Percentiles rank a stretch among this genome's conserved stretches.
These are phyloP conservation scores for Eutolmus rufibarbis DNA, from an alignment of 2,888 invertebrate genomes.

Conservation along the genomic window DNA sequence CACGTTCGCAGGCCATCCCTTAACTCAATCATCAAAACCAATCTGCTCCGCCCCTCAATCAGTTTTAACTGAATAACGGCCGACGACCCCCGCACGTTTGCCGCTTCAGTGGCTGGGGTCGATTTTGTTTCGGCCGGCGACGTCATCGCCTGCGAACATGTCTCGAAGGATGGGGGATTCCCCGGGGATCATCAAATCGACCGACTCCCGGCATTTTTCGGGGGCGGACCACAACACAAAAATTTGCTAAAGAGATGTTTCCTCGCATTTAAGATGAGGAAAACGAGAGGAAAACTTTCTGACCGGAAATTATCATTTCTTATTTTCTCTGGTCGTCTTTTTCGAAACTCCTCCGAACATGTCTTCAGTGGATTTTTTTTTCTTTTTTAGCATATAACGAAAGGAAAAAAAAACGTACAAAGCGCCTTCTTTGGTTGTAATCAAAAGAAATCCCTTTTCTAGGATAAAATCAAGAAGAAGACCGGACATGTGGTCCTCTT, in stretches of 20 bases:
- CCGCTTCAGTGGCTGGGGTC: slow-evolving; percentile 15
- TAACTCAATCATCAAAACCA: slow-evolving; percentile 27
- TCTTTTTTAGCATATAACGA: background rate
- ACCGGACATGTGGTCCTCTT: background rate
- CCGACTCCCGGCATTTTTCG: background rate
- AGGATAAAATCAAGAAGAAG: background rate
- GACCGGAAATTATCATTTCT: slow-evolving; percentile 16
- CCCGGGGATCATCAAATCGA: background rate
- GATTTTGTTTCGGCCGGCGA: background rate
- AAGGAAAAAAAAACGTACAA: background rate
- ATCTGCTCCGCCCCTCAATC: slow-evolving; percentile 30
- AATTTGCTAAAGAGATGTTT: background rate
- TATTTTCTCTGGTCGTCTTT: background rate
- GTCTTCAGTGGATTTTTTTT: background rate
- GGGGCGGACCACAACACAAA: background rate
- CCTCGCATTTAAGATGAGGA: background rate
- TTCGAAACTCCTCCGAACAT: background rate
- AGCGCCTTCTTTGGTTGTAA: background rate
- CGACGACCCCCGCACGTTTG: background rate
- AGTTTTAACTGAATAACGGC: background rate
- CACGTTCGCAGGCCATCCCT: background rate
- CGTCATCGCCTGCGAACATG: background rate
- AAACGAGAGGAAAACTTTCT: background rate
- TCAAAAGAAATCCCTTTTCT: background rate
- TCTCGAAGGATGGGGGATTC: background rate